Evolutionary conservation across 2,797 vertebrate genomes (phyloP), one percentile per base, ranked within the genome.

Genomic region (Chiroxiphia lanceolata): DNA sequence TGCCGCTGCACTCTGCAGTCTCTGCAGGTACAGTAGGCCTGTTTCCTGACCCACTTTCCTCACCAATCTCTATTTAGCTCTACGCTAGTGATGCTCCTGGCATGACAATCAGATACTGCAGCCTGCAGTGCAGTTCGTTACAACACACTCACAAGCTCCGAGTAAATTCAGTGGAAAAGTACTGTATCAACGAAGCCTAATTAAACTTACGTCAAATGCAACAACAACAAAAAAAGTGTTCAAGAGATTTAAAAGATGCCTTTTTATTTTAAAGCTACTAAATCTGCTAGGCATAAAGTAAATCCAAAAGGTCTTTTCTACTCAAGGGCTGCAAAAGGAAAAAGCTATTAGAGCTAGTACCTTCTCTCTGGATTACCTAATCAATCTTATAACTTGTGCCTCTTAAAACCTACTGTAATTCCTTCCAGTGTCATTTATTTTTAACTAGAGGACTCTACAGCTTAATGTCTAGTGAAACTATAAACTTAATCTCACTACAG

Each of bases 91-190:
- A 98, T 98, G 97, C 97, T 98, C 89, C 97, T 95, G 97, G 98
- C 97, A 98, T 98, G 97, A 98, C 98, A 98, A 98, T 98, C 97
- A 97, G 98, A 96, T 97, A 95, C 97, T 97, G 98, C 98, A 98
- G 97, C 97, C 98, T 97, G 97, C 97, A 97, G 97, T 97, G 97
- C 97, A 97, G 98, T 88, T 98, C 86, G 77, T 95, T 97, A 97
- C 97, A 97, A 96, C 97, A 97, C 96, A 97, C 42, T 96, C 90
- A 17, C 94, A 83, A 93, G 96, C 93, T 94, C 93, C 89, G 93
- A 96, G 97, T 96, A 97, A 98, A 97, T 97, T 93, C 96, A 96
- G 95, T 98, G 98, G 98, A 98, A 98, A 98, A 98, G 96, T 98
- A 98, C 98, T 95, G 96, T 95, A 94, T 95, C 94, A 77, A 65